Conservation (phyloP, 2,113 vertebrate genomes). For the Erpornis zantholeuca region DNA sequence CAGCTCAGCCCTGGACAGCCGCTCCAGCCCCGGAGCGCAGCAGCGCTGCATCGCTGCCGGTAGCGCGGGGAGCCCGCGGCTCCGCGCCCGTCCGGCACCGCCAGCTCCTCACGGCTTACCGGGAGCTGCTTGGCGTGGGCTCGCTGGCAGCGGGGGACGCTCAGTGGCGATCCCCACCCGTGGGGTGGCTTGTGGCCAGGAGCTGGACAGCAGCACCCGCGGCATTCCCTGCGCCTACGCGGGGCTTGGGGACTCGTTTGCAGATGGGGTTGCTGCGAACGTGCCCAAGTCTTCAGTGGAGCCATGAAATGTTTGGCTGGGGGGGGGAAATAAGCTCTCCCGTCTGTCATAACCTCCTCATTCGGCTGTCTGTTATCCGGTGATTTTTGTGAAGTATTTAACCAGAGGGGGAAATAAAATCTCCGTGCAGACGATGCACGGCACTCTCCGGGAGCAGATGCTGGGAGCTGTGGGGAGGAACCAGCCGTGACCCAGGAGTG, state of each 20-base stretch:
- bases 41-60: not conserved
- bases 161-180: fast-evolving
- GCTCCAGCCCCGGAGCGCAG: not conserved
- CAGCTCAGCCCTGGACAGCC: not conserved
- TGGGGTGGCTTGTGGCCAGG: not conserved
- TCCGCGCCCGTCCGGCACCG: not conserved
- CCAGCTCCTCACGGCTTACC: not conserved
- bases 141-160: not conserved
- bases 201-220: not conserved
- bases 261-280: not conserved
- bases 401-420: not conserved
- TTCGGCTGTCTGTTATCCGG: not conserved
- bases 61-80: not conserved
- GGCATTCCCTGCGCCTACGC: fast-evolving
- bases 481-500: fast-evolving
- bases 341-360: fast-evolving
- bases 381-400: not conserved
- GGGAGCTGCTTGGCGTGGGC: not conserved
- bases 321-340: not conserved
- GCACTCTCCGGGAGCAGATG: not conserved
- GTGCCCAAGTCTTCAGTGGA: not conserved
- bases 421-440: fast-evolving
- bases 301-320: not conserved
- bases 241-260: no score
- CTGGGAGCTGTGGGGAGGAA: fast-evolving